phyloP scores from a whole-genome alignment of 2,797 vertebrate genomes.

The Distichodus sexfasciatus region DNA sequence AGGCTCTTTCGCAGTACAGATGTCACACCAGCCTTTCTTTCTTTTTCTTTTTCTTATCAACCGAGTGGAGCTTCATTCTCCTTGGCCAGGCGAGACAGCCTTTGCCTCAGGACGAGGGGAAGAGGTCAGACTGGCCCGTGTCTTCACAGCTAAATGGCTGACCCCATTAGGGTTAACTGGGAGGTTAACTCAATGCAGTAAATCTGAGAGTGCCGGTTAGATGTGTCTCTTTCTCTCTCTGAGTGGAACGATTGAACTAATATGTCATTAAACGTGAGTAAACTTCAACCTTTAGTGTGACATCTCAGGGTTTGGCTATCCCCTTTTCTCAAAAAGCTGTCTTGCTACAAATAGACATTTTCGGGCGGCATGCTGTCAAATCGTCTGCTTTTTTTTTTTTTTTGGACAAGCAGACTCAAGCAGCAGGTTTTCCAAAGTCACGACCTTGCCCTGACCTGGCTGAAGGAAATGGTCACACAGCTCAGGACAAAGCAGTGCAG shows the following conservation, averaged over 20 bases:
- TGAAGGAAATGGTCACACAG: constrained; percentile 78
- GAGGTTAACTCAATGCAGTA: constrained; percentile 57
- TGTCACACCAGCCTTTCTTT: constrained; percentile 74
- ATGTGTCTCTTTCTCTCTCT: background rate
- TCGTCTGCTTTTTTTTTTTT: constrained; percentile 35
- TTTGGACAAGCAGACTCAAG: constrained; percentile 66
- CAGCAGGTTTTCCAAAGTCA: constrained; percentile 74
- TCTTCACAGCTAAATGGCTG: constrained; percentile 63
- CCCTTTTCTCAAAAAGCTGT: background rate
- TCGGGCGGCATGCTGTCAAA: background rate
- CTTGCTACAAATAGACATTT: background rate
- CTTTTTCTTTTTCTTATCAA: constrained; percentile 79
- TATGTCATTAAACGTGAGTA: constrained; percentile 1
- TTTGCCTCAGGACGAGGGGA: constrained; percentile 64
- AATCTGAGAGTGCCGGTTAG: constrained; percentile 12
- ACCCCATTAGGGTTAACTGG: constrained; percentile 58
- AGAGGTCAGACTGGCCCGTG: constrained; percentile 61
- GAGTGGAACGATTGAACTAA: constrained; percentile 4
- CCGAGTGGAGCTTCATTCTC: constrained; percentile 49
- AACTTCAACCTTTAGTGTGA: background rate
- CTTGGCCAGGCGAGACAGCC: constrained; percentile 62
- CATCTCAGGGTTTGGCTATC: background rate
- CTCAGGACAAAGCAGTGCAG: constrained; percentile 77
- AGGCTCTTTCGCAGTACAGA: constrained; percentile 65
- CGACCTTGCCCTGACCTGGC: constrained; percentile 79